Evolutionary conservation across 2,888 invertebrate species (phyloP).

Genomic region (Hypselothyrea guttata): DNA sequence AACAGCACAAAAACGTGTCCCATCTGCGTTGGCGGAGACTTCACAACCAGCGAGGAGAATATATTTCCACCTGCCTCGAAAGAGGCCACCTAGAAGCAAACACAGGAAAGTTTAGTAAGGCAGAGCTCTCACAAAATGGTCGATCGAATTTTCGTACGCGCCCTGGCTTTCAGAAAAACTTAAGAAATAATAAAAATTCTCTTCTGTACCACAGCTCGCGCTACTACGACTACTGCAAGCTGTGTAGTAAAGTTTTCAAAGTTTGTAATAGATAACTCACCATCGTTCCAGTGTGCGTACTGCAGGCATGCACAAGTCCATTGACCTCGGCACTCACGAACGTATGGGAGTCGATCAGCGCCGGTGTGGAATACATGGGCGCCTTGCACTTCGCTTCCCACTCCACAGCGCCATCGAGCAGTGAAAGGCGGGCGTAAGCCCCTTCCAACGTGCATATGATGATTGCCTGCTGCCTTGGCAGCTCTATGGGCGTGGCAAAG

Average conservation of each 20-base stretch:
- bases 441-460: slow-evolving; percentile 84
- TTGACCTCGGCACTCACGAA: slow-evolving; percentile 78
- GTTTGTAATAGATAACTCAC: slow-evolving; percentile 39
- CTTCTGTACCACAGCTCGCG: too few relatives aligned
- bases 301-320: slow-evolving; percentile 83
- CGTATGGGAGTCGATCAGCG: slow-evolving; percentile 57
- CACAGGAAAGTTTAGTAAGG: too few relatives aligned
- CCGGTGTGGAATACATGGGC: slow-evolving; percentile 86
- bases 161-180: too few relatives aligned
- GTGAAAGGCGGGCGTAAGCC: slow-evolving; percentile 82
- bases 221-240: too few relatives aligned
- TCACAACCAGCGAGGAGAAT: slow-evolving; percentile 87
- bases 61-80: slow-evolving; percentile 86
- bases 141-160: too few relatives aligned
- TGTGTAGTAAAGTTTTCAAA: too few relatives aligned
- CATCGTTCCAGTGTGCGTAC: slow-evolving; percentile 53
- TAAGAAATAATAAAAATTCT: too few relatives aligned
- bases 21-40: slow-evolving; percentile 54
- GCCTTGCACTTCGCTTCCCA: slow-evolving; percentile 83
- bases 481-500: slow-evolving; percentile 83
- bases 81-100: slow-evolving; percentile 84
- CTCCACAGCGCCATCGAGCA: slow-evolving; percentile 82
- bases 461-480: slow-evolving; percentile 73
- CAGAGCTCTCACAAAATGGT: too few relatives aligned
- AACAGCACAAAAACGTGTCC: slow-evolving; percentile 83